A percentile compares a stretch with the other conserved stretches of the same genome.
These are phyloP conservation scores for Apostichopus parvimensis DNA, from an alignment of 35 echinoderm and acorn worm genomes.

Conservation along the genomic window DNA sequence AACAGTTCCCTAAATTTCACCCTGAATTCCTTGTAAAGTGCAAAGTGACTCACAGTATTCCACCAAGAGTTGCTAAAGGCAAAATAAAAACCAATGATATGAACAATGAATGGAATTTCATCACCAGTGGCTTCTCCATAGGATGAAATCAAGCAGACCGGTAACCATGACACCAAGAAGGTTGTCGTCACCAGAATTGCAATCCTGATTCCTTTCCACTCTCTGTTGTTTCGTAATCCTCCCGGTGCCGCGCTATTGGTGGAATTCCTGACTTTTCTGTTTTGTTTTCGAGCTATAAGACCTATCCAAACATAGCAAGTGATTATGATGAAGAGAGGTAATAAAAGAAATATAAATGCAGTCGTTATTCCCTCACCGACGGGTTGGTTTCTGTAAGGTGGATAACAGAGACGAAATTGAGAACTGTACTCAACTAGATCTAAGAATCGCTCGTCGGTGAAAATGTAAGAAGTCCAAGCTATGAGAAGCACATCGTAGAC, in stretches of 20 bases:
- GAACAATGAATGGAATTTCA: neutral
- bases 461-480: neutral
- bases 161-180: neutral
- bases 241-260: neutral
- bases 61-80: neutral
- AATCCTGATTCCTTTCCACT: constrained; percentile 22
- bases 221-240: neutral
- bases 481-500: neutral
- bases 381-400: neutral
- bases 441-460: neutral
- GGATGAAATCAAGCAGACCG: neutral
- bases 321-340: neutral
- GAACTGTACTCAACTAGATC: neutral
- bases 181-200: neutral
- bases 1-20: neutral
- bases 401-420: neutral
- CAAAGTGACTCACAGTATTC: neutral
- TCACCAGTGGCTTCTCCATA: neutral
- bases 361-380: too few species aligned
- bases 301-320: neutral
- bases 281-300: neutral
- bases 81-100: neutral
- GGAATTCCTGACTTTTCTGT: neutral
- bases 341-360: neutral
- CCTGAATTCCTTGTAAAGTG: constrained; percentile 26